These are phyloP conservation scores for Amphiura filiformis DNA, from an alignment of 35 echinoderm and acorn worm species.

Conservation along the genomic window DNA sequence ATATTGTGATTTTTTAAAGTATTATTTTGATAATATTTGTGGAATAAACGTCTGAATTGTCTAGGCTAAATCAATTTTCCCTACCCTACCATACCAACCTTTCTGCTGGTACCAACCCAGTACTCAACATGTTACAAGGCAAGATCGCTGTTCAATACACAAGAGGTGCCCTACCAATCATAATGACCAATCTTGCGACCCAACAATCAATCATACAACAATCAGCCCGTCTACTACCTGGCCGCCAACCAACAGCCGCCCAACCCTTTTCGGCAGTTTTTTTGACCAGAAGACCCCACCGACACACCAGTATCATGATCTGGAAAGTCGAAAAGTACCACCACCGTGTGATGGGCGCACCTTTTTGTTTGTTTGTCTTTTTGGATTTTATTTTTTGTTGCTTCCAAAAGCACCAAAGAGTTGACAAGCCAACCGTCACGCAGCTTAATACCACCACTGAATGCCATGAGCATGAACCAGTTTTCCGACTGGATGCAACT, in stretches of 20 bases:
- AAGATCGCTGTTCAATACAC: background rate
- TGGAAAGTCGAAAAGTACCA: background rate
- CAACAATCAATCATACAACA: background rate
- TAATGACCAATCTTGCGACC: background rate
- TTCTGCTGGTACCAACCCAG: background rate
- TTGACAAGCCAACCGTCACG: background rate
- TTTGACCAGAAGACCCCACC: background rate
- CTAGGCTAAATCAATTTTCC: background rate
- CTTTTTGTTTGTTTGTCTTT: background rate
- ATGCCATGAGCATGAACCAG: background rate
- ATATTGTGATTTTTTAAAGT: no score
- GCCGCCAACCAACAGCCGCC: background rate
- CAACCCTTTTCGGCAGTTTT: background rate
- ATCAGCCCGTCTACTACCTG: background rate
- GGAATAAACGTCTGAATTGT: background rate
- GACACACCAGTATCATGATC: background rate
- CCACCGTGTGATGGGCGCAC: background rate
- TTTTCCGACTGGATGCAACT: conserved; percentile 1
- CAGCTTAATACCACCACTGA: background rate
- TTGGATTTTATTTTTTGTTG: background rate
- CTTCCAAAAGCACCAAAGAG: background rate
- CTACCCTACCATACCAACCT: background rate
- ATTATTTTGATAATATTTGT: background rate
- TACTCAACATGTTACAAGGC: background rate
- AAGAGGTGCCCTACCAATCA: background rate